Conservation (phyloP, 2,113 vertebrate genomes). For the Gnathonemus longibarbis region DNA sequence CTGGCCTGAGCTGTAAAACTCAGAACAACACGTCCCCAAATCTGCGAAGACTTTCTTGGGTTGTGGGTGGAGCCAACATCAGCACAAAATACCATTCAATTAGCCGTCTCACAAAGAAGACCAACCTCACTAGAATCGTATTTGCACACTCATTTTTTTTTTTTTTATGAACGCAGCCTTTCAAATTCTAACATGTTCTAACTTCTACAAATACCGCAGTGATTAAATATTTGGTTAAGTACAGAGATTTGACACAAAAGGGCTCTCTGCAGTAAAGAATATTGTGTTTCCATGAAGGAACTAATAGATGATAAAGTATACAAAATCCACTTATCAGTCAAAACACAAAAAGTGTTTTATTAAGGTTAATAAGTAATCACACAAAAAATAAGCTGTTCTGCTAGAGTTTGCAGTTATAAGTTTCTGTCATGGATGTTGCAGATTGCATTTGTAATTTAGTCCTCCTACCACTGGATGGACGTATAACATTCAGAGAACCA, state of each 20-base stretch:
- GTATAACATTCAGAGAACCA: neutral
- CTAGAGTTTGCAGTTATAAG: neutral
- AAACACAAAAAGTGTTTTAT: neutral
- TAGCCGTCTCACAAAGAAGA: neutral
- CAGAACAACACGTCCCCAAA: neutral
- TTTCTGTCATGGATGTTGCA: neutral
- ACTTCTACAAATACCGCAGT: neutral
- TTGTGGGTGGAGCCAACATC: neutral
- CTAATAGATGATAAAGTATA: slow-evolving; percentile 42
- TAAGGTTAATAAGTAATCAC: neutral
- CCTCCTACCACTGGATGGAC: neutral
- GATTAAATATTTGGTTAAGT: slow-evolving; percentile 27
- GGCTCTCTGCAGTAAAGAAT: slow-evolving; percentile 46
- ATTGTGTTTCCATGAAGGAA: slow-evolving; percentile 50
- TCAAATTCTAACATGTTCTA: neutral
- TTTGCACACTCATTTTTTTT: neutral
- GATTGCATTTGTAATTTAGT: neutral
- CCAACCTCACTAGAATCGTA: neutral
- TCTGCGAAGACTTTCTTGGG: neutral
- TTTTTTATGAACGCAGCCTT: neutral
- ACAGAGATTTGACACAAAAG: slow-evolving; percentile 47
- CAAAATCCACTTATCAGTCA: slow-evolving; percentile 53
- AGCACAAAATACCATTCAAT: slow-evolving; percentile 3
- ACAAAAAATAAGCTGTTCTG: neutral
- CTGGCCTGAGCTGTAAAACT: neutral